A percentile compares a stretch with the other conserved stretches of the same genome.
Conservation (phyloP, 2,888 invertebrate genomes). For the Scaptomyza flava region DNA sequence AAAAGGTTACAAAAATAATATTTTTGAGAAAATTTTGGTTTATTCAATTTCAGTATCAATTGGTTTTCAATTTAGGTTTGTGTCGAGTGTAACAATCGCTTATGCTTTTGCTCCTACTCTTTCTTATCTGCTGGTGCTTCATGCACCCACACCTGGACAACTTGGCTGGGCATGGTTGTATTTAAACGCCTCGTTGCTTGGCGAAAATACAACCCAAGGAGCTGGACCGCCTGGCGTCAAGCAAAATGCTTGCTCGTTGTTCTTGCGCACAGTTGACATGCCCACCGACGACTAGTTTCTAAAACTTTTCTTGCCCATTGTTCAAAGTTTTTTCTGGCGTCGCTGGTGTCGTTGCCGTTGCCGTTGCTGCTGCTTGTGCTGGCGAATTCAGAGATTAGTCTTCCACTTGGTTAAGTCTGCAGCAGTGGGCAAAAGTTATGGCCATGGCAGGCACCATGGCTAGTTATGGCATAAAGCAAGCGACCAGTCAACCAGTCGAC, state of each 20-base stretch:
- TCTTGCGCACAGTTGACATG: constrained; percentile 73
- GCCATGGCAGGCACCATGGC: constrained; percentile 39
- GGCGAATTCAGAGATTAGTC: constrained; percentile 77
- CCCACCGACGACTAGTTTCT: constrained; percentile 73
- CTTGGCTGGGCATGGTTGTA: constrained; percentile 24
- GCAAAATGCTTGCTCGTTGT: constrained; percentile 63
- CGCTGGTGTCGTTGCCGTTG: constrained; percentile 10
- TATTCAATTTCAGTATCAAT: too few species aligned
- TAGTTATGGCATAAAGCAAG: constrained; percentile 50
- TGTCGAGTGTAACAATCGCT: constrained; percentile 6
- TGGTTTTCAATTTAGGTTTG: neutral
- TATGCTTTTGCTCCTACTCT: neutral
- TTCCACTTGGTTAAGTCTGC: constrained; percentile 79
- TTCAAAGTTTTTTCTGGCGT: constrained; percentile 65
- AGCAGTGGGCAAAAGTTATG: constrained; percentile 71
- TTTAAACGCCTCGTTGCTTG: constrained; percentile 71
- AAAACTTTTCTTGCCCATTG: constrained; percentile 73
- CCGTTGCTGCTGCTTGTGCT: constrained; percentile 33
- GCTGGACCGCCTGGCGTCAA: constrained; percentile 59
- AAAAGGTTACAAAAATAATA: too few species aligned
- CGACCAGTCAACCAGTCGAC: constrained; percentile 20
- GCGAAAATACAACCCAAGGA: constrained; percentile 5
- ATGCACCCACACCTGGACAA: constrained; percentile 26
- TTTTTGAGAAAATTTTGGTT: too few species aligned
- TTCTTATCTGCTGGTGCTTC: constrained; percentile 5